Base-by-base conservation (phyloP, 2,113 vertebrate species). In the Pontoporia blainvillei region DNA sequence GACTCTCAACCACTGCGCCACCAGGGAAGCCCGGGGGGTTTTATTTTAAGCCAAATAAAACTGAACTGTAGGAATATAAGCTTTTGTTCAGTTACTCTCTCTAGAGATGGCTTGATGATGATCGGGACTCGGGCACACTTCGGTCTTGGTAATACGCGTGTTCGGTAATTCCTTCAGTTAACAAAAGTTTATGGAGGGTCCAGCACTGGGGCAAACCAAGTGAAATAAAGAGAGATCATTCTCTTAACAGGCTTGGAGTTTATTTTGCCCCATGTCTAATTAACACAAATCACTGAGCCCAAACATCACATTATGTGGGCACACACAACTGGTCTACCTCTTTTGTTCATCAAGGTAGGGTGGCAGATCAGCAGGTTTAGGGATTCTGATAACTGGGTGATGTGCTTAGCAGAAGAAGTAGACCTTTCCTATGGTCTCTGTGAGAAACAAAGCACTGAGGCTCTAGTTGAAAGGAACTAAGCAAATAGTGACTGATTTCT, bases 141-240 rank as follows among this genome's bases (percentile, higher is more conserved):
- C 0, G 34, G 1, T 20, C 4, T 46, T 59, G 61, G 29, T 41
- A 75, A 36, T 78, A 9, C 11, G n/a, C 2, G 8, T 0, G 34
- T 75, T 81, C 12, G 18, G 69, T 27, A 31, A 39, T n/a, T 29
- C 9, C 44, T 31, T 84, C 8, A 8, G 0, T 52, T 86, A 57
- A 20, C 18, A 79, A 79, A 7, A 39, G 17, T n/a, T 25, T 71
- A 41, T 41, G 69, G 36, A 64, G 9, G 44, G 15, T 17, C 27
- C 76, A 64, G 8, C 15, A 29, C 52, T 86, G 66, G n/a, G 46
- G 23, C 8, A 86, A 90, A 86, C 14, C 29, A 69, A 76, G 17
- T 71, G 27, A 86, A 82, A 71, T 90, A 67, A 92, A 71, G 36
- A 20, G 41, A 64, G 9, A 39, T 62, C 27, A 34, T 82, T 62